Conservation (phyloP, 2,888 invertebrate species). For the Archips crataeganus region DNA sequence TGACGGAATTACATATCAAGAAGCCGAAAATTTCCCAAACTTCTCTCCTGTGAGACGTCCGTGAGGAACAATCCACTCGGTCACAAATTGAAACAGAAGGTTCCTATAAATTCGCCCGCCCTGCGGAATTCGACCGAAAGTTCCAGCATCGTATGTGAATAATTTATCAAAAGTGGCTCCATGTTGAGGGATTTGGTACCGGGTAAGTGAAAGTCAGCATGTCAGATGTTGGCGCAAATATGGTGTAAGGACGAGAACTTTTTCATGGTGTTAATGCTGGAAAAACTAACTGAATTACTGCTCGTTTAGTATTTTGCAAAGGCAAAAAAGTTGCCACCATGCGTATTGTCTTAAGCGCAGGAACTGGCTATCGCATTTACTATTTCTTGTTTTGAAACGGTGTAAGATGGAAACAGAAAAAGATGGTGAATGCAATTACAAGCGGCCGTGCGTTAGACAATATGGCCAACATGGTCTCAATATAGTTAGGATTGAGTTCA, state of each 20-base stretch:
- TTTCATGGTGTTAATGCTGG: not conserved
- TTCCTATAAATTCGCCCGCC: conserved; percentile 74
- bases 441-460: no score
- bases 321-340: not conserved
- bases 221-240: conserved; percentile 10
- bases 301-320: not conserved
- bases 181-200: conserved; percentile 27
- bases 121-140: conserved; percentile 66
- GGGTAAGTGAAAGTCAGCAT: conserved; percentile 30
- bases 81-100: conserved; percentile 81
- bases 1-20: conserved; percentile 21
- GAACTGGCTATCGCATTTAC: no score
- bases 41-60: conserved; percentile 26
- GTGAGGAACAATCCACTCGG: conserved; percentile 55
- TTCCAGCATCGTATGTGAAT: conserved; percentile 68
- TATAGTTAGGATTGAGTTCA: no score
- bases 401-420: no score
- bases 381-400: no score
- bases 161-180: conserved; percentile 59
- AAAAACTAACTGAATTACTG: not conserved
- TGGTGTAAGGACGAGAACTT: not conserved
- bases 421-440: no score
- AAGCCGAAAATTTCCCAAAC: conserved; percentile 13
- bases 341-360: no score
- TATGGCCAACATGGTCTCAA: no score